Percentiles rank a stretch among this genome's conserved stretches.
phyloP scores from a whole-genome alignment of 2,113 vertebrate genomes.

The Hassar affinis region DNA sequence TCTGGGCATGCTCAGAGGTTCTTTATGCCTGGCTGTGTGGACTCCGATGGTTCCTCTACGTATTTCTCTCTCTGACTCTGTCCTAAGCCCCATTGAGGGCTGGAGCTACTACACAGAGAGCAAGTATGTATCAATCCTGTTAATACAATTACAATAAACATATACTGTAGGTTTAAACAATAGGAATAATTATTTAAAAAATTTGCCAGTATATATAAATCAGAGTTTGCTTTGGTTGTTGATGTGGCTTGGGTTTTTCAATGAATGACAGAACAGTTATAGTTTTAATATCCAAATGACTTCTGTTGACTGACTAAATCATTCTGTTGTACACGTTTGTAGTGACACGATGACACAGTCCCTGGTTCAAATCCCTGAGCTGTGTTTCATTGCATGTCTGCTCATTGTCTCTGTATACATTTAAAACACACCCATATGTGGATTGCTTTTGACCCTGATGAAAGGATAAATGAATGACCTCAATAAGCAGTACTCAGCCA shows the following conservation, averaged over 20 bases:
- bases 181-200: neutral
- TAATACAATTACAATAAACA: neutral
- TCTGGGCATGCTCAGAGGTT: constrained; percentile 78
- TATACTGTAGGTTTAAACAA: neutral
- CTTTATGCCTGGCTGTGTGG: constrained; percentile 87
- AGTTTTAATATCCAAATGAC: neutral
- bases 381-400: neutral
- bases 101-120: constrained; percentile 77
- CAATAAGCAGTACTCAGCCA: neutral
- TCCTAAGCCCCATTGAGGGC: constrained; percentile 86
- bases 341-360: neutral
- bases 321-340: neutral
- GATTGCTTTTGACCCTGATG: neutral
- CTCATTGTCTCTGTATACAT: neutral
- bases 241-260: neutral
- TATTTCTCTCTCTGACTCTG: constrained; percentile 84
- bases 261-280: neutral
- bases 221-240: neutral
- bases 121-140: constrained; percentile 47
- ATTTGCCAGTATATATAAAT: neutral
- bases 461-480: neutral
- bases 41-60: constrained; percentile 84
- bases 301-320: neutral
- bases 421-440: neutral
- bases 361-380: neutral